A percentile compares a stretch with the other conserved stretches of the same genome.
These are phyloP conservation scores for Philereme transversata DNA, from an alignment of 2,888 invertebrate species.

Conservation along the genomic window DNA sequence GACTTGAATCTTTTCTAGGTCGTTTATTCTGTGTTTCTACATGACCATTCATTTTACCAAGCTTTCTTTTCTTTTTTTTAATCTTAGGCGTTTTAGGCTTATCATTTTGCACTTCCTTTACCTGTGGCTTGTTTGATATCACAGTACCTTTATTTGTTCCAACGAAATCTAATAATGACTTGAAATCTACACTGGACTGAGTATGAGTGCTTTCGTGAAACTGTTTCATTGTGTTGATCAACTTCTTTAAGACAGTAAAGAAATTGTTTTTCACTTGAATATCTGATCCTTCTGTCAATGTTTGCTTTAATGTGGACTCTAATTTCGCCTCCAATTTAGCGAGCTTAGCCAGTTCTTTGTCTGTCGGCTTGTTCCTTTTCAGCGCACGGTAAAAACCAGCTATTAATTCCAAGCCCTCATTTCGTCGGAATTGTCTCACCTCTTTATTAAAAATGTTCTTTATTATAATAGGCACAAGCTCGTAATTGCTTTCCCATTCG, in stretches of 20 bases:
- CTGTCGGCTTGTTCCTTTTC: conserved; percentile 71
- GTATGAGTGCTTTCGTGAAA: conserved; percentile 70
- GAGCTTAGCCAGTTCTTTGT: conserved; percentile 60
- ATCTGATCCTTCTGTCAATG: conserved; percentile 64
- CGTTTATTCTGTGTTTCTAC: conserved; percentile 57
- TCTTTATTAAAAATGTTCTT: conserved; percentile 84
- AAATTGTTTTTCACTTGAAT: conserved; percentile 84
- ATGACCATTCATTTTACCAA: conserved; percentile 57
- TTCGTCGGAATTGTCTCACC: conserved; percentile 86
- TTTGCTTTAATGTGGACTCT: conserved; percentile 62
- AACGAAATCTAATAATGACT: conserved; percentile 54
- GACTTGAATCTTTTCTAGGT: conserved; percentile 48
- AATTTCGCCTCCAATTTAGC: conserved; percentile 76
- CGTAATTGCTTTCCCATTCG: conserved; percentile 86
- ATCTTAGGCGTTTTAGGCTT: conserved; percentile 50
- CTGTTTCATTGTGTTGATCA: conserved; percentile 79
- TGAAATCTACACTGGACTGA: conserved; percentile 61
- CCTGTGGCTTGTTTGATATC: conserved; percentile 50
- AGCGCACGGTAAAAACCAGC: conserved; percentile 86
- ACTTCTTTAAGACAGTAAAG: conserved; percentile 77
- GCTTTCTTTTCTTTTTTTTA: conserved; percentile 68
- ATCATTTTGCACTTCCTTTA: conserved; percentile 42
- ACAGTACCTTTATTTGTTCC: conserved; percentile 55
- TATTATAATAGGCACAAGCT: conserved; percentile 83
- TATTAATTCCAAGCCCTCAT: conserved; percentile 87